Evolutionary conservation across 1,140 invertebrate genomes (phyloP), one percentile per base, ranked within the genome.

Genomic region (Brachionus asplanchnoidis): DNA sequence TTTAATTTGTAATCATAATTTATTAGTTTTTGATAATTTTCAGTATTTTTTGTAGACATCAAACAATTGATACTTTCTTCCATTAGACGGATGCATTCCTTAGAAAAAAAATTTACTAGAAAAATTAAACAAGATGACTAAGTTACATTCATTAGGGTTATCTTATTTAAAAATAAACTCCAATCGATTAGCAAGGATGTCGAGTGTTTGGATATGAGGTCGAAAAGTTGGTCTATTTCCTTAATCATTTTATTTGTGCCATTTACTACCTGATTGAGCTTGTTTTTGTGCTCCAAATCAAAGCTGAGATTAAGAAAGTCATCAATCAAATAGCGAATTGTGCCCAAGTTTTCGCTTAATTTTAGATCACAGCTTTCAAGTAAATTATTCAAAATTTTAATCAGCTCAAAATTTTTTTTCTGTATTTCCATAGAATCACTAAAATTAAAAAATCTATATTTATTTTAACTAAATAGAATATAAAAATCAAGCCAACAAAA

Each of bases 281-380:
- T 77, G 42, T 23, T 20, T 14, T 77, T 77, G 42, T 40, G 17
- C 20, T 77, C 17, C 20, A 20, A 46, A 46, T 20, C 9, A 6
- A 46, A 46, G 32, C 44, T 77, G 46, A 46, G 9, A 23, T 23
- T 50, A 2, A 77, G 42, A 77, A 40, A 73, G 17, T 73, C 36
- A n/a, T 73, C 68, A 8, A 73, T 73, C 17, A 73, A 73, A 40
- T 40, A 40, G 1, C 36, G 12, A 40, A 73, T 73, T 40, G 32
- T 36, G n/a, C n/a, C 12, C 20, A 77, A 50, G 46, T 77, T 77
- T 46, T 50, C 44, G 17, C 12, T 26, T 4, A 77, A 23, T 46
- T 50, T 46, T 77, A 77, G n/a, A 77, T 77, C 73, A 46, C 73
- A 77, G 26, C 14, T 50, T 77, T 77, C 44, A 23, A 77, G 6